phyloP scores from a whole-genome alignment of 2,797 vertebrate species.

The Ispidina lecontei region DNA sequence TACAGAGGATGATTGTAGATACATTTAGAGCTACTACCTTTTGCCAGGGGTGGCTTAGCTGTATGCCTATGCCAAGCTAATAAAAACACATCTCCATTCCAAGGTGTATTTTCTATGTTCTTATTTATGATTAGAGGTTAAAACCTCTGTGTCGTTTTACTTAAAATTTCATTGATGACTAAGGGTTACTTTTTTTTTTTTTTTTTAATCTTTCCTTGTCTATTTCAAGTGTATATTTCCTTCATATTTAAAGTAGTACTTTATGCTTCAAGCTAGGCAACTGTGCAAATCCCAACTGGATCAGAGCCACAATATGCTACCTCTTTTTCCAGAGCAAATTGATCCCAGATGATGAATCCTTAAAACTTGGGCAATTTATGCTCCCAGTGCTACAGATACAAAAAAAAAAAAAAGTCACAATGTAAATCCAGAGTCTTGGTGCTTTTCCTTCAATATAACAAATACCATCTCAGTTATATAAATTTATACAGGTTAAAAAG shows the following conservation, averaged over 20 bases:
- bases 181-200: not conserved
- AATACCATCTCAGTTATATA: constrained; percentile 23
- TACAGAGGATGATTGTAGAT: not conserved
- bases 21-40: not conserved
- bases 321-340: not conserved
- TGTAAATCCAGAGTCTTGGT: constrained; percentile 21
- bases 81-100: not conserved
- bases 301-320: not conserved
- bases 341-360: constrained; percentile 10
- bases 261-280: constrained; percentile 4
- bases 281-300: not conserved
- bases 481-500: constrained; percentile 38
- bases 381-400: constrained; percentile 22
- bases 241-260: not conserved
- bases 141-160: not conserved
- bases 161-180: not conserved
- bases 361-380: constrained; percentile 17
- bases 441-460: constrained; percentile 48
- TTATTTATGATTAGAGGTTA: not conserved
- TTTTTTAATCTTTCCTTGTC: not conserved
- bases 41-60: not conserved
- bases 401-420: not conserved
- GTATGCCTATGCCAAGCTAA: not conserved
- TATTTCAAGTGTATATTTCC: not conserved
- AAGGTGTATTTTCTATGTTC: not conserved